phyloP scores from a whole-genome alignment of 2,113 vertebrate species.

The Agelaius phoeniceus region DNA sequence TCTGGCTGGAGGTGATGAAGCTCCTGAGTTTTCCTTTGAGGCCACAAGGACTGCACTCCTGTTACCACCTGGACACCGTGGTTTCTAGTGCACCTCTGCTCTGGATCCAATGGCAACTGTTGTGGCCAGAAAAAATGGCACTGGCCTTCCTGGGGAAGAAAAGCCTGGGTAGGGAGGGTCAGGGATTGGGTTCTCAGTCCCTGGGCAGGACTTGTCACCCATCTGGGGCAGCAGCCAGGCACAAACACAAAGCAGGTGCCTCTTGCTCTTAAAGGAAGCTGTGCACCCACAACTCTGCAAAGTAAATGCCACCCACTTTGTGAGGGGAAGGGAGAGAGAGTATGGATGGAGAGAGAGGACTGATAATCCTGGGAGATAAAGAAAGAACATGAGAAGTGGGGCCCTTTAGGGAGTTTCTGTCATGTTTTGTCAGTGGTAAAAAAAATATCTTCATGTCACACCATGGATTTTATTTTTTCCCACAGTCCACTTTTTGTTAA shows the following conservation, averaged over 20 bases:
- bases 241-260: neutral
- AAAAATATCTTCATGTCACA: neutral
- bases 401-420: neutral
- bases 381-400: neutral
- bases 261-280: neutral
- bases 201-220: neutral
- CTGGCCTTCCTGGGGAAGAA: neutral
- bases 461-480: constrained; percentile 5
- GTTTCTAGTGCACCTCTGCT: neutral
- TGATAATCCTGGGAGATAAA: neutral
- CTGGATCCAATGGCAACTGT: fast-evolving
- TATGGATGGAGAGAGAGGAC: neutral
- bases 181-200: neutral
- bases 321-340: neutral
- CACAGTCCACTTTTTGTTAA: neutral
- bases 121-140: neutral
- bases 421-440: neutral
- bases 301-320: neutral
- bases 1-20: neutral
- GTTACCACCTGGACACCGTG: fast-evolving
- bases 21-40: neutral
- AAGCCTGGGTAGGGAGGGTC: neutral
- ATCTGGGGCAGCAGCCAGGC: neutral
- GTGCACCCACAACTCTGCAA: neutral
- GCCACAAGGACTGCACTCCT: neutral